Evolutionary conservation across 2,113 vertebrate species (phyloP).

Genomic region (Cebidichthys violaceus): DNA sequence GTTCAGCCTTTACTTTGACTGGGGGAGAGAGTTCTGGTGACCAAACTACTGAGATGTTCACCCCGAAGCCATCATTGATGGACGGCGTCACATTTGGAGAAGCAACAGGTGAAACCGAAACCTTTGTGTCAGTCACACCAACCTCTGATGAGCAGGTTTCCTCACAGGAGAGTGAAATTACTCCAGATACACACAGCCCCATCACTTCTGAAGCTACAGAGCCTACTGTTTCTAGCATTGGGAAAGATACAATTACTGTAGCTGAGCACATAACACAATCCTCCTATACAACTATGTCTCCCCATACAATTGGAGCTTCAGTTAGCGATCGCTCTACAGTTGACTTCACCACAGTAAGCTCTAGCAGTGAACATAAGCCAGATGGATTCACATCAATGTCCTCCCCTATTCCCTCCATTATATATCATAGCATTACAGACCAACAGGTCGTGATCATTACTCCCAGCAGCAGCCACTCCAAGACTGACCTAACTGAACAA

Average conservation of each 20-base stretch:
- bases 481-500: slow-evolving; percentile 63
- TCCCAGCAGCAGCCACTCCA: slow-evolving; percentile 62
- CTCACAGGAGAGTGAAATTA: slow-evolving; percentile 37
- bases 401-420: slow-evolving; percentile 66
- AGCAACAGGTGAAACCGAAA: slow-evolving; percentile 67
- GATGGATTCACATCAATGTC: slow-evolving; percentile 39
- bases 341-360: slow-evolving; percentile 45
- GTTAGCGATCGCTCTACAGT: slow-evolving; percentile 25
- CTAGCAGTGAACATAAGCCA: slow-evolving; percentile 46
- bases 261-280: slow-evolving; percentile 39
- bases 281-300: not conserved
- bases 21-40: slow-evolving; percentile 42
- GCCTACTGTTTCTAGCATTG: slow-evolving; percentile 6
- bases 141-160: slow-evolving; percentile 45
- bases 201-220: slow-evolving; percentile 21
- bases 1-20: slow-evolving; percentile 26
- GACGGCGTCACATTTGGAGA: slow-evolving; percentile 62
- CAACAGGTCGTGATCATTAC: slow-evolving; percentile 74
- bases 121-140: slow-evolving; percentile 55
- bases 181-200: slow-evolving; percentile 9
- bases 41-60: slow-evolving; percentile 29
- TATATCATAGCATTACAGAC: slow-evolving; percentile 69
- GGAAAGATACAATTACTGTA: slow-evolving; percentile 12
- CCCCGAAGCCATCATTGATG: slow-evolving; percentile 21
- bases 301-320: slow-evolving; percentile 10